phyloP scores from a whole-genome alignment of 1,140 invertebrate genomes.

The Microvelia longipes region DNA sequence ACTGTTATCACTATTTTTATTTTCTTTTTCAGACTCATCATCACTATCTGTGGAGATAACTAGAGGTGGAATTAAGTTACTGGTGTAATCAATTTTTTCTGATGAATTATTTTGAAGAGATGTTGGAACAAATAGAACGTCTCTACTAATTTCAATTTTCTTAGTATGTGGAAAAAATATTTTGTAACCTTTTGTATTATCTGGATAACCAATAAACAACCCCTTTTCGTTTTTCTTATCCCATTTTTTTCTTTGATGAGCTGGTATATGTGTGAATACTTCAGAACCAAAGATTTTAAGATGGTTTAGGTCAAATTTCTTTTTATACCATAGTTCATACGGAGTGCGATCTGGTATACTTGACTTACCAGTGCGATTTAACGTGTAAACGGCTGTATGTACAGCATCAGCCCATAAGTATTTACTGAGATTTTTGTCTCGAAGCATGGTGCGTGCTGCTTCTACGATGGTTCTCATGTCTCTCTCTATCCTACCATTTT shows the following conservation, averaged over 20 bases:
- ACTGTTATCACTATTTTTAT: background rate
- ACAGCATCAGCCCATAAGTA: conserved; percentile 9
- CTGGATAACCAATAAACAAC: conserved; percentile 23
- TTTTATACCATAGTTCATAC: conserved; percentile 18
- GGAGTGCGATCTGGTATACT: conserved; percentile 12
- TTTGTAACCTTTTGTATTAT: conserved; percentile 1
- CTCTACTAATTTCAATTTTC: background rate
- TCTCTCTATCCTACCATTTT: background rate
- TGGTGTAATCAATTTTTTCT: background rate
- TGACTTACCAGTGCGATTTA: background rate
- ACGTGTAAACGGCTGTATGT: background rate
- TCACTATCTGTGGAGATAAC: background rate
- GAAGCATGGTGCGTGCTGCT: background rate
- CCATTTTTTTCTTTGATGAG: conserved; percentile 15
- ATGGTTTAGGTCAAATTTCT: conserved; percentile 17
- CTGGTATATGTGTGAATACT: conserved; percentile 16
- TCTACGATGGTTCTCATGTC: background rate
- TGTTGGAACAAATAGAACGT: background rate
- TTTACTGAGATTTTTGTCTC: background rate
- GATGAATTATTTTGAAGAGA: background rate
- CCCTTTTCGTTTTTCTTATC: conserved; percentile 19
- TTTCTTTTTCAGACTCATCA: background rate
- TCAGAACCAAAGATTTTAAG: conserved; percentile 24
- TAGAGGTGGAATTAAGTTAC: background rate
- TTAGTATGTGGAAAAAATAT: background rate